Base-by-base conservation (phyloP, 1,140 invertebrate species). In the Wiebesia pumilae region DNA sequence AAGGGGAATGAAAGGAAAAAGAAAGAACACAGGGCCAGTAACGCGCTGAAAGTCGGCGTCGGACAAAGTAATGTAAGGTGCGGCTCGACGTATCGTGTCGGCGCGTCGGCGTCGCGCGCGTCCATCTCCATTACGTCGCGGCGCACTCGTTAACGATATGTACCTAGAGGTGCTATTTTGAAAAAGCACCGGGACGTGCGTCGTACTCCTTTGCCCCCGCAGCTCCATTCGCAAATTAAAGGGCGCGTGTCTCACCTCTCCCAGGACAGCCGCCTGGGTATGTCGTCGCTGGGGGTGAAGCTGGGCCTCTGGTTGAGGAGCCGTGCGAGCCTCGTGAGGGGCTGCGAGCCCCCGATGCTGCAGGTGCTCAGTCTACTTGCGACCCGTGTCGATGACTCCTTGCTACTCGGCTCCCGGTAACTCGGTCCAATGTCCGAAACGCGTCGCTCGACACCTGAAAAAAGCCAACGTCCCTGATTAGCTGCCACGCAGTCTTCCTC, bases 261-360 rank as follows among this genome's bases (percentile, higher is more conserved):
- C 96, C 96, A 97, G 89, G 96, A 97, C 80, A 97, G 95, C 87
- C 97, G 94, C 86, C 97, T 93, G 33, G 95, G 95, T 47, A 95
- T 94, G 87, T 95, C 94, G 83, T 94, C 94, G 69, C 89, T 94
- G 87, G 85, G 92, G 73, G 86, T 91, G 87, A 90, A 92, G 89
- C 91, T 94, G 81, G 92, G 93, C 86, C 94, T 89, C 91, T 96
- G 95, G 89, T 96, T 96, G 75, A 97, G 94, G 51, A 97, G 94
- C 87, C 95, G 94, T 14, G 96, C 95, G 43, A 97, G 93, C 58
- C 96, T 95, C 81, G 95, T 95, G 35, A 97, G 94, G 14, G 96
- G 90, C 89, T 94, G 90, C 43, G 92, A 91, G 83, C 91, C 91
- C 14, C 91, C 90, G 84, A 93, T 90, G 81, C 91, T 92, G 78